Base-by-base conservation (phyloP, 2,113 vertebrate genomes). In the Petroica traversi region DNA sequence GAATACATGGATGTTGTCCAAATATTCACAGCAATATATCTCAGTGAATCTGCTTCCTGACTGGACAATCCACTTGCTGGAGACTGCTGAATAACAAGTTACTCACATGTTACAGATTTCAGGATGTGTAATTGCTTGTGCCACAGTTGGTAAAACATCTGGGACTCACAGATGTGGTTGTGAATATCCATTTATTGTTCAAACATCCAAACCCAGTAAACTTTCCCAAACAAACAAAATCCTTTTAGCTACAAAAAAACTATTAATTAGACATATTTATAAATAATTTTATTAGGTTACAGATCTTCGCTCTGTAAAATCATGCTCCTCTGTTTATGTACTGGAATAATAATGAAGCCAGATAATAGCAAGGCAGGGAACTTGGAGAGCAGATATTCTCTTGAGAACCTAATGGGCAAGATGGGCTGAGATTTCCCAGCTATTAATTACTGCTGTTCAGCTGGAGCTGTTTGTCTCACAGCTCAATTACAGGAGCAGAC, bases 11-110 rank as follows among this genome's bases (percentile, higher is more conserved):
- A 94, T 58, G 63, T 69, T 92, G 46, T 93, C 94, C 94, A 97
- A n/a, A 93, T 93, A 92, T 90, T 95, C 94, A 74, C 91, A 90
- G 95, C 82, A 76, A 93, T 94, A 73, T 93, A 88, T 96, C 82
- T 75, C 55, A 34, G 85, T 46, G 92, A 93, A 94, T 95, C 91
- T 94, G 89, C 92, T 96, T 91, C 83, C 88, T 93, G 84, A 89
- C 89, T 96, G 92, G 94, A 91, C 93, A 55, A 85, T 88, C 79
- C 88, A 61, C 52, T 88, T 85, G 78, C 85, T 93, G 92, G 87
- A 89, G n/a, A 26, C 69, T 61, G 87, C 46, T 78, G 74, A 92
- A 93, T 90, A 97, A 71, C 75, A 79, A 76, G 91, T 92, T 71
- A 54, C 48, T 94, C 89, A 23, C 58, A 86, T 92, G 90, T 85